Evolutionary conservation across 2,797 vertebrate species (phyloP).

Genomic region (Onychomys leucogaster): DNA sequence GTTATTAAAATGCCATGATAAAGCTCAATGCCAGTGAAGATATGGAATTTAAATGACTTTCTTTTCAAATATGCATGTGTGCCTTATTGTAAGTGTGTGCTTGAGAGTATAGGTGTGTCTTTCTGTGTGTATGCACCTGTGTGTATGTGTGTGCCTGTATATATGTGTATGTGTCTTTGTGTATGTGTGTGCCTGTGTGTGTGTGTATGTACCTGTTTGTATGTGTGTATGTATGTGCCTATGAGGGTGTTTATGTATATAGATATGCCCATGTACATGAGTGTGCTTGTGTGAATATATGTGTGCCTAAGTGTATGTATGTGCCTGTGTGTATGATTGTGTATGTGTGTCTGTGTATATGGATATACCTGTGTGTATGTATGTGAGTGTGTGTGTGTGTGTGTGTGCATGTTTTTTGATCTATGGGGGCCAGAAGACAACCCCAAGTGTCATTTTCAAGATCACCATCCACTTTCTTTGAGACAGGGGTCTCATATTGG

Average conservation of each 20-base stretch:
- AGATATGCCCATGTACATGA: no score
- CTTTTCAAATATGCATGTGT: background rate
- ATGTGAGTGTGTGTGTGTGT: background rate
- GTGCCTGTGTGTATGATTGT: background rate
- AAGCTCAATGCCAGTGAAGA: background rate
- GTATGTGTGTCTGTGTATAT: background rate
- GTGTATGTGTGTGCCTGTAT: background rate
- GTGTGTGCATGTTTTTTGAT: background rate
- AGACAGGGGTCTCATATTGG: background rate
- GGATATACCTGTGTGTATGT: background rate
- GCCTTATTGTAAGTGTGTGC: background rate
- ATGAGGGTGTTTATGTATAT: background rate
- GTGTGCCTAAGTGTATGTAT: background rate
- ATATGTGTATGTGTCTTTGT: background rate
- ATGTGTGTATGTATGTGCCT: background rate
- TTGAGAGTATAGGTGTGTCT: background rate
- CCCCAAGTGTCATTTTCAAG: background rate
- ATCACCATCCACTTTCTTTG: background rate
- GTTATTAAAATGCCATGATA: slow-evolving; percentile 9
- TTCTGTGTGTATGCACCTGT: background rate
- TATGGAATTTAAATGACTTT: background rate
- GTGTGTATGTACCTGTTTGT: background rate
- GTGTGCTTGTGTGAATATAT: background rate
- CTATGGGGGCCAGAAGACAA: background rate
- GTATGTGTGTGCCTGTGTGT: background rate